Evolutionary conservation across 1,140 invertebrate genomes (phyloP).

Genomic region (Trichonephila inaurata): DNA sequence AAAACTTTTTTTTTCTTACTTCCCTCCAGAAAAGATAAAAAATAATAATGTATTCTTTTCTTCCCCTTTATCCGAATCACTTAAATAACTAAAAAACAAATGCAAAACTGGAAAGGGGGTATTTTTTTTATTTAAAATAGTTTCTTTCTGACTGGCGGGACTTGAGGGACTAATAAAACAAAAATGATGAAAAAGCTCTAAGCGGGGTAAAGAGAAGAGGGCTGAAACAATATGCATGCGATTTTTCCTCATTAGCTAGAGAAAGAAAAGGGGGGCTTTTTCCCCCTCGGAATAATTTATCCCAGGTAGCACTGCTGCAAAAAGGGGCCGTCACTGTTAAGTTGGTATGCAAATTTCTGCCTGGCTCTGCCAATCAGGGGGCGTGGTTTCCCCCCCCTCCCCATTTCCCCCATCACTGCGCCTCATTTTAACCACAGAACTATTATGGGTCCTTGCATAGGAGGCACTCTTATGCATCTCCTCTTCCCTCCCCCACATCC

Average conservation of each 20-base stretch:
- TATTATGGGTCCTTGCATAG: slow-evolving; percentile 76
- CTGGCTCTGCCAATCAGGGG: slow-evolving; percentile 71
- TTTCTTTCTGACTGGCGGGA: slow-evolving; percentile 60
- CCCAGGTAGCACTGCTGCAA: slow-evolving; percentile 70
- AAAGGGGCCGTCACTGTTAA: slow-evolving; percentile 74
- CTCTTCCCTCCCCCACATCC: slow-evolving; percentile 55
- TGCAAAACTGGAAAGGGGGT: slow-evolving; percentile 24
- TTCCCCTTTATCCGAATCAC: slow-evolving; percentile 66
- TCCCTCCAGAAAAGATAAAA: background rate
- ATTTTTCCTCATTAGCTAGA: slow-evolving; percentile 73
- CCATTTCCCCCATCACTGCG: slow-evolving; percentile 73
- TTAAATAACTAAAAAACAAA: slow-evolving; percentile 63
- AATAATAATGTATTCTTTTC: slow-evolving; percentile 65
- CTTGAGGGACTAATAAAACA: slow-evolving; percentile 71
- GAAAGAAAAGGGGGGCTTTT: background rate
- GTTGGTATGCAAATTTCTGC: slow-evolving; percentile 75
- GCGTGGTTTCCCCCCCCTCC: slow-evolving; percentile 70
- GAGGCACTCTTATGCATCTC: slow-evolving; percentile 75
- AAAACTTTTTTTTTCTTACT: background rate
- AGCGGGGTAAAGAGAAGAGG: background rate
- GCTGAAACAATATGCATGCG: slow-evolving; percentile 74
- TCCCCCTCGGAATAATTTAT: slow-evolving; percentile 70
- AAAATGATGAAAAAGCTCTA: slow-evolving; percentile 66
- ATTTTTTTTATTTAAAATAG: slow-evolving; percentile 74
- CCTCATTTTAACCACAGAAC: slow-evolving; percentile 74